A percentile compares a stretch with the other conserved stretches of the same genome.
phyloP scores from a whole-genome alignment of 2,113 vertebrate species.

The Tupaia tana region DNA sequence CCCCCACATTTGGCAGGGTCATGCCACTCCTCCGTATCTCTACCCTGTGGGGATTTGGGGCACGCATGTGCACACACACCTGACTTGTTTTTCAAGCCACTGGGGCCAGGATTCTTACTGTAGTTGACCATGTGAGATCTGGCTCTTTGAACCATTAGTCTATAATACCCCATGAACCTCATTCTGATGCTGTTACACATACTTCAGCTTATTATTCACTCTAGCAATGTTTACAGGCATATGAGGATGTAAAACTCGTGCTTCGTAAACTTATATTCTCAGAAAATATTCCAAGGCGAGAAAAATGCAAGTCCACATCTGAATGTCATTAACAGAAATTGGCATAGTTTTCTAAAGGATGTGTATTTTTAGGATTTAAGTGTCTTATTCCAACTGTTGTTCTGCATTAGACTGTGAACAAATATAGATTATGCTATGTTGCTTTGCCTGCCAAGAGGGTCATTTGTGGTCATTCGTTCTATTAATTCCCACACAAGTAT shows the following conservation, averaged over 20 bases:
- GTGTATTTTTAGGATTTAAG: slow-evolving; percentile 65
- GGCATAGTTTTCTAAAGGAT: slow-evolving; percentile 39
- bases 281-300: slow-evolving; percentile 32
- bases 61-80: too few relatives aligned
- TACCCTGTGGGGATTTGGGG: too few relatives aligned
- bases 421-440: slow-evolving; percentile 56
- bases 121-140: too few relatives aligned
- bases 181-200: not conserved
- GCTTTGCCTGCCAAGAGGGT: slow-evolving; percentile 57
- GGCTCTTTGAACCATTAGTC: too few relatives aligned
- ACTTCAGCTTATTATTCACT: not conserved
- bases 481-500: slow-evolving; percentile 67
- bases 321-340: slow-evolving; percentile 65
- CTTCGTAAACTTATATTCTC: slow-evolving; percentile 15
- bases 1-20: too few relatives aligned
- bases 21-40: too few relatives aligned
- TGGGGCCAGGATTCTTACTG: too few relatives aligned
- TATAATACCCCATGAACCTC: not conserved
- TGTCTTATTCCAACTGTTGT: slow-evolving; percentile 63
- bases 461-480: slow-evolving; percentile 68
- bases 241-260: not conserved
- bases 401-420: slow-evolving; percentile 52
- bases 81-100: too few relatives aligned
- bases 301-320: slow-evolving; percentile 59
- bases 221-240: not conserved